Evolutionary conservation across 2,888 invertebrate species (phyloP), one percentile per base, ranked within the genome.

Genomic region (Volucella zonaria): DNA sequence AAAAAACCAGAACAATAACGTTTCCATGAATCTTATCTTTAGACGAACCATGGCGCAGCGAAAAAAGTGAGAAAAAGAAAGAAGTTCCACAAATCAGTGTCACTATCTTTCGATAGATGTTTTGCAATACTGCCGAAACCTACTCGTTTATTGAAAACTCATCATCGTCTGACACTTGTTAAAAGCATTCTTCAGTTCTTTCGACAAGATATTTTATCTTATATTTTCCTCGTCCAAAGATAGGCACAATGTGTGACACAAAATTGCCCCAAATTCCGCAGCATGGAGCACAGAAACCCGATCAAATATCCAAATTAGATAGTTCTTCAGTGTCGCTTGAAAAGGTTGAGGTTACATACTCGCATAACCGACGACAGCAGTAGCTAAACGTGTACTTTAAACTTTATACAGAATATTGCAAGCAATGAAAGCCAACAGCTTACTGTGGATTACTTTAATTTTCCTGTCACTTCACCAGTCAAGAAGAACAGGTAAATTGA

Each of bases 141-240:
- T 49, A 31, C 6, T 31, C 31, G 31, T 31, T 31, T 31, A 71
- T 58, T 56, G 70, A 71, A 64, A 77, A 64, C 43, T 56, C 43
- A 68, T 52, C 43, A 51, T 51, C 12, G 62, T 23, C 52, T 47
- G 51, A 45, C 62, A 74, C 68, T 66, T 83, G 79, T 83, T 79
- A 66, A 75, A 71, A 61, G 47, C 59, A 79, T 75, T 61, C 66
- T 64, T 66, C 58, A 61, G 51, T 70, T 71, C 62, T 49, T 31
- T 47, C 43, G 52, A 75, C 79, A 79, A 79, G 80, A 76, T 67
- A 56, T 54, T 80, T 79, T 83, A 83, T 80, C 83, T 80, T 31
- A 4, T 31, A 6, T 23, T 23, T 23, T 23, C 47, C 38, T 45
- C 45, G 42, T n/a, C 18, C 11, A 49, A 43, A 75, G 68, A 83